phyloP scores from a whole-genome alignment of 2,797 vertebrate species.

The Phrynocephalus vlangalii region DNA sequence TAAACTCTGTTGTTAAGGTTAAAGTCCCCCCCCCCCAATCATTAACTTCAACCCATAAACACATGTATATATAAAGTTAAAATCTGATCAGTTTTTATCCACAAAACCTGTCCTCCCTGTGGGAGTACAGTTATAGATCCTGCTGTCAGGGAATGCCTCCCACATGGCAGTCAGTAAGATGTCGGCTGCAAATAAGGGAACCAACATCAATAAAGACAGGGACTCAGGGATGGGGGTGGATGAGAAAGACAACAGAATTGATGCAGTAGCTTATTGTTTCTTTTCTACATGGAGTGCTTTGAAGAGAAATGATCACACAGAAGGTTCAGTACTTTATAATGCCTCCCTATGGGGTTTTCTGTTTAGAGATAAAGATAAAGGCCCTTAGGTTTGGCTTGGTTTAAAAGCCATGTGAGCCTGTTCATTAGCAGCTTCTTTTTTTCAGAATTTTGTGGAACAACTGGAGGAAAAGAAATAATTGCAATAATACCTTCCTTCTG shows the following conservation, averaged over 20 bases:
- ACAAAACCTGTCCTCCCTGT: slow-evolving; percentile 38
- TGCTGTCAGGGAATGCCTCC: slow-evolving; percentile 1
- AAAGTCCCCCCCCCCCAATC: too few species aligned
- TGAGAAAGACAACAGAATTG: not conserved
- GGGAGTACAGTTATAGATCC: slow-evolving; percentile 17
- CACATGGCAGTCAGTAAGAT: slow-evolving; percentile 25
- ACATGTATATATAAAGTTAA: slow-evolving; percentile 53
- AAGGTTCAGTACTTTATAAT: slow-evolving; percentile 54
- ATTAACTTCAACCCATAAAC: not conserved
- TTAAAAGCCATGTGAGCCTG: not conserved
- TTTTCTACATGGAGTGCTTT: slow-evolving; percentile 46
- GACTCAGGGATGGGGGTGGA: too few species aligned
- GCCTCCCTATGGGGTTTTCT: slow-evolving; percentile 18
- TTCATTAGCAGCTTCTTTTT: slow-evolving; percentile 2
- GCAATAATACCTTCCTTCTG: not conserved
- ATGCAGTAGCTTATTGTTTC: slow-evolving; percentile 30
- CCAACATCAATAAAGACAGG: slow-evolving; percentile 46
- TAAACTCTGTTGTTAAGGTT: too few species aligned
- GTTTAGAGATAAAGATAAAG: slow-evolving; percentile 50
- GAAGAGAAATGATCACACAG: slow-evolving; percentile 58
- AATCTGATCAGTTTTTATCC: slow-evolving; percentile 39
- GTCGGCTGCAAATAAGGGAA: slow-evolving; percentile 60
- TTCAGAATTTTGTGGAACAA: slow-evolving; percentile 17
- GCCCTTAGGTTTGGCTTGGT: slow-evolving; percentile 24
- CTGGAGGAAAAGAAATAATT: not conserved